Percentiles rank a stretch among this genome's conserved stretches.
Conservation (phyloP, 2,797 vertebrate species). For the Psittacula derbiana region DNA sequence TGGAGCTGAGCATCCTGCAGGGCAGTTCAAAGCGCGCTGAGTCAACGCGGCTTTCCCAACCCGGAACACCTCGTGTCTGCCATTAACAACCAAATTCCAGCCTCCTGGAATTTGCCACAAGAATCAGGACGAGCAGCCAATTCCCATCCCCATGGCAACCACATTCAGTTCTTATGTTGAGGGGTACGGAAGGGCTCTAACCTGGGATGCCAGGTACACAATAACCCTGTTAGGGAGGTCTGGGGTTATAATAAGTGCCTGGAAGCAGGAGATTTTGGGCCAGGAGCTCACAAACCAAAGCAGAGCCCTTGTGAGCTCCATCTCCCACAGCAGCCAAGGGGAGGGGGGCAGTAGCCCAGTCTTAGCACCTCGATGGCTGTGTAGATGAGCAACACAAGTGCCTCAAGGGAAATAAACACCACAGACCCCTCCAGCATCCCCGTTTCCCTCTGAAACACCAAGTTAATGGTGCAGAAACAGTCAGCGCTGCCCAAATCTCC, state of each 20-base stretch:
- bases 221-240: not conserved
- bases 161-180: not conserved
- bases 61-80: not conserved
- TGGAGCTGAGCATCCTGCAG: not conserved
- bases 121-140: not conserved
- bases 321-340: not conserved
- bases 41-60: slow-evolving; percentile 44
- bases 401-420: not conserved
- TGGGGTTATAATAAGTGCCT: not conserved
- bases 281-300: not conserved
- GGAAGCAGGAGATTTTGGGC: not conserved
- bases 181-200: not conserved
- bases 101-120: not conserved
- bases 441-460: fast-evolving
- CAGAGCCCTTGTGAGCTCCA: not conserved
- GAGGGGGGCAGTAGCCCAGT: not conserved
- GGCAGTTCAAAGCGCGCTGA: not conserved
- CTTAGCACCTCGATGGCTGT: not conserved
- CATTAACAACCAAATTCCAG: not conserved
- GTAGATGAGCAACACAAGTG: fast-evolving
- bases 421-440: not conserved
- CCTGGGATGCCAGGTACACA: fast-evolving
- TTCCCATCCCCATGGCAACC: not conserved
- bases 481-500: not conserved
- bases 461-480: not conserved